A percentile compares a stretch with the other conserved stretches of the same genome.
Conservation (phyloP, 2,797 vertebrate genomes). For the Squalus acanthias region DNA sequence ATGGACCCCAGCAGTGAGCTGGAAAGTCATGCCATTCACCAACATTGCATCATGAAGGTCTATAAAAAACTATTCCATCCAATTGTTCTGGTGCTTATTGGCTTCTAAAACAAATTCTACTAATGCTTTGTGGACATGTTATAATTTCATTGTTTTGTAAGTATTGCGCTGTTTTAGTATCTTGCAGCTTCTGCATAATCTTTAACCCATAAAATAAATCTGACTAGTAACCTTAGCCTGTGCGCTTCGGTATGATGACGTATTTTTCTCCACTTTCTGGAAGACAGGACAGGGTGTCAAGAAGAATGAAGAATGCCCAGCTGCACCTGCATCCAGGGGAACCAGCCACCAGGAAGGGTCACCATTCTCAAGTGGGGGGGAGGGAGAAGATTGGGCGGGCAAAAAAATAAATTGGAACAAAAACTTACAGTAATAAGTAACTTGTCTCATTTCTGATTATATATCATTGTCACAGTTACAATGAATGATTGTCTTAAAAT, state of each 20-base stretch:
- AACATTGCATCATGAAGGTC: not conserved
- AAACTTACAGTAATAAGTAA: not conserved
- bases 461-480: not conserved
- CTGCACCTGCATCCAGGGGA: not conserved
- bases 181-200: not conserved
- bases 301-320: not conserved
- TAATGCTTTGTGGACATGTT: not conserved
- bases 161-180: not conserved
- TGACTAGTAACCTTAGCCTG: not conserved
- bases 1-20: not conserved
- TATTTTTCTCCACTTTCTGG: not conserved
- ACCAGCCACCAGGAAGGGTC: not conserved
- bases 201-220: not conserved
- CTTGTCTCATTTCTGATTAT: constrained; percentile 10
- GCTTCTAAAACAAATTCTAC: not conserved
- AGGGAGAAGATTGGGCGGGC: not conserved
- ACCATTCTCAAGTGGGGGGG: not conserved
- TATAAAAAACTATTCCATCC: not conserved
- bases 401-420: not conserved
- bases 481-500: constrained; percentile 8
- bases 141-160: not conserved
- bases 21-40: not conserved
- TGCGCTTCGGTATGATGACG: not conserved
- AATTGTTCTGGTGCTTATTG: not conserved
- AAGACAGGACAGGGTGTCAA: not conserved